Evolutionary conservation across 2,113 vertebrate genomes (phyloP), one percentile per base, ranked within the genome.

Genomic region (Rana temporaria): DNA sequence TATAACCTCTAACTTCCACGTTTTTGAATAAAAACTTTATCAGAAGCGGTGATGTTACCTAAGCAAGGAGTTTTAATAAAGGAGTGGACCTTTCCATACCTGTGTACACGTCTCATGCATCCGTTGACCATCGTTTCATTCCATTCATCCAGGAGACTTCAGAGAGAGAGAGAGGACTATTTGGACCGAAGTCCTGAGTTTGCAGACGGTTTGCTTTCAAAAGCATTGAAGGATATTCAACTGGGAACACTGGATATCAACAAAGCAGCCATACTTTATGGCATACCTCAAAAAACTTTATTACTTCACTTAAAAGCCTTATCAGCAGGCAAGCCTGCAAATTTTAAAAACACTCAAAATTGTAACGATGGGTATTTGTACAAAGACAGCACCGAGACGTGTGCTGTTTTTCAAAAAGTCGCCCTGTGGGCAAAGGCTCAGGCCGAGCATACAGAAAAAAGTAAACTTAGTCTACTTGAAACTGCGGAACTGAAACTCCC

Each of bases 1-100:
- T 94, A 91, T 95, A 93, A 94, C 94, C 90, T 94, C 89, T 94
- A 95, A 91, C 92, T 92, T 91, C 90, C 87, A 86, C 92, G 88
- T 87, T 93, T 93, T 63, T 94, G 95, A 92, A 92, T 93, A 95
- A 92, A 96, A 96, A 94, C 92, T 87, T 48, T 95, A 91, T 95
- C 92, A 95, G 94, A 94, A 95, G 91, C 95, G 96, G 97, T 99
- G 97, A 98, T 99, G 98, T 99, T 99, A 99, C 98, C 97, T 93
- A 96, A 97, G 96, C 97, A 99, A 99, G 96, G 95, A 92, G 93
- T 94, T 89, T 48, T 94, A 96, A 97, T 99, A 99, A 99, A 99
- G 97, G 97, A 98, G 97, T 99, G 98, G 98, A 97, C 96, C 94
- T 92, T 94, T 95, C 94, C 95, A 94, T 95, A 95, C 93, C 94